These are phyloP conservation scores for Danio tinwini DNA, from an alignment of 2,797 vertebrate species.

Conservation along the genomic window DNA sequence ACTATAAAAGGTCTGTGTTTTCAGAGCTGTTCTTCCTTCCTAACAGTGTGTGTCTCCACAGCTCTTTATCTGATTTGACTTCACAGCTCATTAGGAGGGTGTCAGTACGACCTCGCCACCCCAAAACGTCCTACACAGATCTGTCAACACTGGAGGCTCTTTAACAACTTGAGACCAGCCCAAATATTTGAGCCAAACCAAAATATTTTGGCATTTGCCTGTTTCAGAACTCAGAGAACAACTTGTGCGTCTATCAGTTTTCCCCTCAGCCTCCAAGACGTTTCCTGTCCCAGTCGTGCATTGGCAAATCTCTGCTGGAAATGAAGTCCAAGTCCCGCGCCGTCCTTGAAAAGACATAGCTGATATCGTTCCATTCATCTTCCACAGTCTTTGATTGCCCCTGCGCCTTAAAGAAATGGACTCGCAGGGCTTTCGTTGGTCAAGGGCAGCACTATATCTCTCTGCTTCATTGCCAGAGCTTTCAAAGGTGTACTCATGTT, in stretches of 20 bases:
- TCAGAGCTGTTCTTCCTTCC: slow-evolving; percentile 70
- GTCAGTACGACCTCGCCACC: slow-evolving; percentile 61
- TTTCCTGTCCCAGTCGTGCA: slow-evolving; percentile 59
- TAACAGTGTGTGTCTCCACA: slow-evolving; percentile 45
- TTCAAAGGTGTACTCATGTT: slow-evolving; percentile 52
- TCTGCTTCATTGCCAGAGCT: slow-evolving; percentile 33
- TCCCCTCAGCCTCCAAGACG: slow-evolving; percentile 48
- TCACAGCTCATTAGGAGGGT: slow-evolving; percentile 74
- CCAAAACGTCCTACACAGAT: slow-evolving; percentile 24
- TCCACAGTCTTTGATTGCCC: slow-evolving; percentile 49
- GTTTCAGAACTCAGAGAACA: slow-evolving; percentile 53
- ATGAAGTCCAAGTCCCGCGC: slow-evolving; percentile 34
- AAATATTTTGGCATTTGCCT: slow-evolving; percentile 58
- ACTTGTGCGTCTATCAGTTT: slow-evolving; percentile 59
- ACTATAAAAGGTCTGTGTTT: slow-evolving; percentile 65
- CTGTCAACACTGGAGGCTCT: slow-evolving; percentile 63
- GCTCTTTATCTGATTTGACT: slow-evolving; percentile 79
- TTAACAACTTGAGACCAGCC: slow-evolving; percentile 63
- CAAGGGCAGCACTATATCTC: slow-evolving; percentile 34
- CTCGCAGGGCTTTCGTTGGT: slow-evolving; percentile 32
- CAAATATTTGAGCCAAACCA: slow-evolving; percentile 60
- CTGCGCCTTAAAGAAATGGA: slow-evolving; percentile 22
- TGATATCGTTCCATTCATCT: slow-evolving; percentile 53
- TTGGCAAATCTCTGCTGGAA: slow-evolving; percentile 53
- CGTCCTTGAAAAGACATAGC: slow-evolving; percentile 61